Percentiles rank a stretch among this genome's conserved stretches.
These are phyloP conservation scores for Hippocampus abdominalis DNA, from an alignment of 2,113 vertebrate genomes.

Conservation along the genomic window DNA sequence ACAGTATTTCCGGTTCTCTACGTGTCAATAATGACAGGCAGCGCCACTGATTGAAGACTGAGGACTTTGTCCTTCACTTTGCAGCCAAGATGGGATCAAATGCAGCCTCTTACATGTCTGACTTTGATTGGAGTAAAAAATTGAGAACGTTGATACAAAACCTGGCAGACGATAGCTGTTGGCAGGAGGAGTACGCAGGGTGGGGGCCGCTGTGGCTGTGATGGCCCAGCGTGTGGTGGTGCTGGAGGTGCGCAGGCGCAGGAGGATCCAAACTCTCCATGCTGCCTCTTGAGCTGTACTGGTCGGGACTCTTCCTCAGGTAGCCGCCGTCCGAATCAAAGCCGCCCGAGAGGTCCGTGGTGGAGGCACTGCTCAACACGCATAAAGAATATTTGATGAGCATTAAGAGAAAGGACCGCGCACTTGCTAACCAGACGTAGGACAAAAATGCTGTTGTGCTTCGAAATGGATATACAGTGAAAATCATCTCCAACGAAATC, in stretches of 20 bases:
- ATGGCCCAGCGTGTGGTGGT: constrained; percentile 41
- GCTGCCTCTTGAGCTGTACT: constrained; percentile 92
- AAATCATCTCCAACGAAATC: too few species aligned
- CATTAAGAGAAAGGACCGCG: too few species aligned
- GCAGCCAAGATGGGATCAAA: neutral
- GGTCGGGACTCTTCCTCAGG: constrained; percentile 89
- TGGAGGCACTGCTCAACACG: constrained; percentile 77
- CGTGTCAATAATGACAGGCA: neutral
- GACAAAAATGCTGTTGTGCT: too few species aligned
- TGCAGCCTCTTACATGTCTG: neutral
- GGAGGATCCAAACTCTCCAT: constrained; percentile 91
- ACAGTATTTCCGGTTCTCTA: too few species aligned
- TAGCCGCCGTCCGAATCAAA: constrained; percentile 61
- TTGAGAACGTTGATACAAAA: constrained; percentile 31
- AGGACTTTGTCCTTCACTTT: neutral
- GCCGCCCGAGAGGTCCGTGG: constrained; percentile 83
- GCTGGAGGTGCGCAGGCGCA: constrained; percentile 40
- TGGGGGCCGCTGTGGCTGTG: constrained; percentile 46
- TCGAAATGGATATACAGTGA: too few species aligned
- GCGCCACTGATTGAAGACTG: neutral
- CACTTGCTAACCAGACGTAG: too few species aligned
- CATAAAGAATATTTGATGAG: neutral
- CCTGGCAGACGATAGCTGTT: constrained; percentile 85
- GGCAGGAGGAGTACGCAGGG: constrained; percentile 81
- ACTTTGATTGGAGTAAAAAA: neutral